Percentiles rank a stretch among this genome's conserved stretches.
Evolutionary conservation across 1,140 invertebrate genomes (phyloP).

Genomic region (Drosophila ogumai): DNA sequence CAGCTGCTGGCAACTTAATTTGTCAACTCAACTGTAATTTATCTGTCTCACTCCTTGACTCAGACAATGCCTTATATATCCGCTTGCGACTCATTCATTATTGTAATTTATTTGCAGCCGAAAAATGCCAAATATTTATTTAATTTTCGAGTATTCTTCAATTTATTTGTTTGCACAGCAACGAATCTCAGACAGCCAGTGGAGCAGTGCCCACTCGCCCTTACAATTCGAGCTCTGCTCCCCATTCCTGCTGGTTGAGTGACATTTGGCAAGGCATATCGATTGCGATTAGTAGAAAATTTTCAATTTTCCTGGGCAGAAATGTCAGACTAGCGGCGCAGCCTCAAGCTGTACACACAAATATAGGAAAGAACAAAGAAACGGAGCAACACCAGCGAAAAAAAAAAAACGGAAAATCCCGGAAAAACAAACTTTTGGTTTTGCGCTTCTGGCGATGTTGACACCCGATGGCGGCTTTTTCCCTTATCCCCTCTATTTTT

Average conservation of each 20-base stretch:
- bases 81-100: slow-evolving; percentile 71
- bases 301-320: slow-evolving; percentile 73
- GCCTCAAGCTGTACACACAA: slow-evolving; percentile 42
- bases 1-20: slow-evolving; percentile 66
- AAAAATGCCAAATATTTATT: slow-evolving; percentile 82
- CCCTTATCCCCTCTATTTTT: slow-evolving; percentile 12
- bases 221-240: neutral
- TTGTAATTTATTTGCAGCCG: slow-evolving; percentile 81
- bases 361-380: slow-evolving; percentile 43
- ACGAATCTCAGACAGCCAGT: slow-evolving; percentile 48
- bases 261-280: slow-evolving; percentile 82
- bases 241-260: slow-evolving; percentile 39
- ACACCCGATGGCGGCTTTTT: slow-evolving; percentile 67
- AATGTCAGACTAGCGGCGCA: slow-evolving; percentile 56
- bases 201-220: slow-evolving; percentile 12
- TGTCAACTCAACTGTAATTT: slow-evolving; percentile 78
- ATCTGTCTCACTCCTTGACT: slow-evolving; percentile 57
- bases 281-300: slow-evolving; percentile 82
- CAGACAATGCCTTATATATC: slow-evolving; percentile 15
- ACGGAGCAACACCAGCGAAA: slow-evolving; percentile 37
- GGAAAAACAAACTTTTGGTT: slow-evolving; percentile 58
- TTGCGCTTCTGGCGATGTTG: slow-evolving; percentile 65
- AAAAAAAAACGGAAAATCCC: slow-evolving; percentile 52
- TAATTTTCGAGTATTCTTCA: slow-evolving; percentile 81
- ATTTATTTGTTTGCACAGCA: slow-evolving; percentile 79